A percentile compares a stretch with the other conserved stretches of the same genome.
Evolutionary conservation across 1,140 invertebrate genomes (phyloP).

Genomic region (Leguminivora glycinivorella): DNA sequence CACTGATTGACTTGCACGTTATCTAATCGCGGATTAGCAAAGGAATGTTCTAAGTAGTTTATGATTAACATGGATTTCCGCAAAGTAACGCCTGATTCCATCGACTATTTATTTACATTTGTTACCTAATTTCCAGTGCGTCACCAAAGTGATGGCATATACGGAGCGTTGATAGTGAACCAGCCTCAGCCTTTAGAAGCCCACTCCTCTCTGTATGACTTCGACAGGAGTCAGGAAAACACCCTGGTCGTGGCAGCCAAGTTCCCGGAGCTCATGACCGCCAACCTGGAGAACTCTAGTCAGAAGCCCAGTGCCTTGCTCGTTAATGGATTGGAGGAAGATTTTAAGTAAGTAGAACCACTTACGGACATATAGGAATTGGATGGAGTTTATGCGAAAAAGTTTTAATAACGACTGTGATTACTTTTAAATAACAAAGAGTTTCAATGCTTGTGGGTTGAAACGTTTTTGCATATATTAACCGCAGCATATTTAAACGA

Average conservation of each 20-base stretch:
- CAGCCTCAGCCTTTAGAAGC: slow-evolving; percentile 82
- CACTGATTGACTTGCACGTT: no score
- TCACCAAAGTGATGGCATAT: slow-evolving; percentile 89
- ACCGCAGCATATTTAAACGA: no score
- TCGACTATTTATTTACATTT: background rate
- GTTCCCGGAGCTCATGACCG: slow-evolving; percentile 55
- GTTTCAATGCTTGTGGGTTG: no score
- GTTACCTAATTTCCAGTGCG: slow-evolving; percentile 64
- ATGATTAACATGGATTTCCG: no score
- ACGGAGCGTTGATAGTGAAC: slow-evolving; percentile 87
- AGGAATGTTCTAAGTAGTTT: no score
- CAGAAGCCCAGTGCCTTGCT: slow-evolving; percentile 45
- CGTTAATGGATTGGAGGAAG: slow-evolving; percentile 54
- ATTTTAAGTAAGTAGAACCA: slow-evolving; percentile 53
- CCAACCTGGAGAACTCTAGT: slow-evolving; percentile 51
- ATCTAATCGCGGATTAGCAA: no score
- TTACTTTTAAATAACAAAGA: no score
- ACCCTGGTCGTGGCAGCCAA: slow-evolving; percentile 59
- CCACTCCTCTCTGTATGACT: slow-evolving; percentile 83
- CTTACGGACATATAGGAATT: no score
- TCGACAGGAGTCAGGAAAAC: slow-evolving; percentile 78
- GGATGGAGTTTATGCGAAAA: no score
- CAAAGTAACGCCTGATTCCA: no score
- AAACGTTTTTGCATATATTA: no score
- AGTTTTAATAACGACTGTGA: background rate